These are phyloP conservation scores for Cylas formicarius DNA, from an alignment of 1,140 invertebrate species.

Conservation along the genomic window DNA sequence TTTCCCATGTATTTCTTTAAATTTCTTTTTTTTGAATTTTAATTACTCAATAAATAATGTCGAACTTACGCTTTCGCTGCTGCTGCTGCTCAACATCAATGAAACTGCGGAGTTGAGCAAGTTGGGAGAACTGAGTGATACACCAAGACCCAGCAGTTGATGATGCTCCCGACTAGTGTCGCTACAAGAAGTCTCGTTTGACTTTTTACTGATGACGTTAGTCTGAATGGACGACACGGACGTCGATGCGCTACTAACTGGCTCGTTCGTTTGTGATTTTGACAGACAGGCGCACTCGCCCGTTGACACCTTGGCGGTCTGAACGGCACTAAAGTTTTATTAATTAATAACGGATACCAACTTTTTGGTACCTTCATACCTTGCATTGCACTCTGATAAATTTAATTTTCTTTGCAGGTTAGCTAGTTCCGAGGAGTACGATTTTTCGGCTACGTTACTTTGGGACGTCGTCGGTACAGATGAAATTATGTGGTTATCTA, in stretches of 20 bases:
- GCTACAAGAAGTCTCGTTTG: conserved; percentile 11
- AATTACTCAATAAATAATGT: too few relatives aligned
- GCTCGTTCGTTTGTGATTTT: conserved; percentile 7
- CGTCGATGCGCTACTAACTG: conserved; percentile 16
- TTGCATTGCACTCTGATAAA: conserved; percentile 10
- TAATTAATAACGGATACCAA: not conserved
- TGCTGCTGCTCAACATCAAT: conserved; percentile 43
- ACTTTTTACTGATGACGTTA: conserved; percentile 16
- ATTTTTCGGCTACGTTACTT: conserved; percentile 25
- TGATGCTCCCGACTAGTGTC: conserved; percentile 18
- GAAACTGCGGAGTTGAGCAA: conserved; percentile 36
- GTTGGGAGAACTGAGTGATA: conserved; percentile 40
- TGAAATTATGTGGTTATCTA: conserved; percentile 15
- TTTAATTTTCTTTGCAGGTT: conserved; percentile 11
- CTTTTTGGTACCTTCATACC: conserved; percentile 4
- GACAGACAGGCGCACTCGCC: conserved; percentile 14
- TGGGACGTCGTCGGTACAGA: conserved; percentile 22
- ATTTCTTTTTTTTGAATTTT: too few relatives aligned
- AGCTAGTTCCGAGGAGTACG: conserved; percentile 19
- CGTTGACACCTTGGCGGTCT: conserved; percentile 12
- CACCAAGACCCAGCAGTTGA: conserved; percentile 29
- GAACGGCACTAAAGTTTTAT: not conserved
- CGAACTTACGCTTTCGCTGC: conserved; percentile 40
- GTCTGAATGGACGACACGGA: conserved; percentile 26
- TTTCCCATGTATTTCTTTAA: too few relatives aligned